phyloP scores from a whole-genome alignment of 2,888 invertebrate genomes.

The Coelopa pilipes region DNA sequence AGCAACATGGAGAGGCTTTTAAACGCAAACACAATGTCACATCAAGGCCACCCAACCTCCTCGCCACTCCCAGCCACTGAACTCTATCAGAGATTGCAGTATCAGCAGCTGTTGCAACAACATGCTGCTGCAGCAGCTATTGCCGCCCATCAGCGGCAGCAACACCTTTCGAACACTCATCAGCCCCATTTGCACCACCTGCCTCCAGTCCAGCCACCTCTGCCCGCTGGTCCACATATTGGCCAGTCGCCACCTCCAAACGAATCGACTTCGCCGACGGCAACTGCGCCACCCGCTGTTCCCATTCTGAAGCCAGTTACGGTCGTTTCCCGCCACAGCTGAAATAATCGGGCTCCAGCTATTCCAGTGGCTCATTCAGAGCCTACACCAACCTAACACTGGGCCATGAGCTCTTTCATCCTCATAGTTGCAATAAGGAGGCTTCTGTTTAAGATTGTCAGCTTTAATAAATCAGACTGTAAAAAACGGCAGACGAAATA shows the following conservation, averaged over 20 bases:
- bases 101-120: conserved; percentile 67
- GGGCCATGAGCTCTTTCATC: too few species aligned
- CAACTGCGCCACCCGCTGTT: conserved; percentile 53
- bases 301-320: conserved; percentile 70
- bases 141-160: conserved; percentile 66
- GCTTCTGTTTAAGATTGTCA: too few species aligned
- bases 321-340: conserved; percentile 71
- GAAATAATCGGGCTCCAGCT: conserved; percentile 59
- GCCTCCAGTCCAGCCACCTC: conserved; percentile 53
- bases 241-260: conserved; percentile 53
- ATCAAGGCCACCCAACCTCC: conserved; percentile 39
- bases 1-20: conserved; percentile 55
- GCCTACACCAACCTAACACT: background rate
- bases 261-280: conserved; percentile 44
- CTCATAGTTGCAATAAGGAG: too few species aligned
- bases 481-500: too few species aligned
- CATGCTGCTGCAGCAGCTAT: conserved; percentile 65
- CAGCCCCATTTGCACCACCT: conserved; percentile 49
- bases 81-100: conserved; percentile 68
- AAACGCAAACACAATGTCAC: conserved; percentile 52
- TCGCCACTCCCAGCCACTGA: conserved; percentile 65
- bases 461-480: too few species aligned
- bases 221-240: conserved; percentile 57
- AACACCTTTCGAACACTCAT: conserved; percentile 51
- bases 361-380: background rate